phyloP scores from a whole-genome alignment of 2,113 vertebrate species.

The Actenoides lindsayi region DNA sequence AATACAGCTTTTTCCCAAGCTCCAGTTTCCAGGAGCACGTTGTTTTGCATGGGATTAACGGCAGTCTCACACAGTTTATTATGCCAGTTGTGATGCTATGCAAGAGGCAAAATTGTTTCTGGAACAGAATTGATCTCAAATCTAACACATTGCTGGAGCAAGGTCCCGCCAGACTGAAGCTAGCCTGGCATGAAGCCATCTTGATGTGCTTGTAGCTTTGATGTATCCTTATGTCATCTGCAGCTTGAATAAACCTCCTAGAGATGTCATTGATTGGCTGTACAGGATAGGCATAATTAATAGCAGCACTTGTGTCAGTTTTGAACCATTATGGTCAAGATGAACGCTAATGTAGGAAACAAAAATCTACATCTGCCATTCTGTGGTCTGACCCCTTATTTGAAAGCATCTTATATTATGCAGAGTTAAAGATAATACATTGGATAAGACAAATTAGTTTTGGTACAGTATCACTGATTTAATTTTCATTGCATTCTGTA shows the following conservation, averaged over 20 bases:
- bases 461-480: neutral
- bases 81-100: neutral
- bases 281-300: neutral
- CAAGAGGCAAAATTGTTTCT: constrained; percentile 31
- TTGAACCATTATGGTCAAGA: neutral
- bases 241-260: constrained; percentile 8
- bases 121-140: neutral
- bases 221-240: constrained; percentile 2
- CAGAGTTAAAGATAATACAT: neutral
- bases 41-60: neutral
- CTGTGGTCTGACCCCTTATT: neutral
- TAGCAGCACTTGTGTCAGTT: neutral
- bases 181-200: constrained; percentile 6
- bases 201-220: neutral
- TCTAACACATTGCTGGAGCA: neutral
- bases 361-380: neutral
- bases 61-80: neutral
- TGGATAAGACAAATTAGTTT: neutral
- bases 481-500: neutral
- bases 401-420: neutral
- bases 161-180: neutral
- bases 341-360: neutral
- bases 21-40: neutral
- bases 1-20: neutral
- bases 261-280: neutral